Conservation (phyloP, 2,113 vertebrate genomes). For the Poecile atricapillus region DNA sequence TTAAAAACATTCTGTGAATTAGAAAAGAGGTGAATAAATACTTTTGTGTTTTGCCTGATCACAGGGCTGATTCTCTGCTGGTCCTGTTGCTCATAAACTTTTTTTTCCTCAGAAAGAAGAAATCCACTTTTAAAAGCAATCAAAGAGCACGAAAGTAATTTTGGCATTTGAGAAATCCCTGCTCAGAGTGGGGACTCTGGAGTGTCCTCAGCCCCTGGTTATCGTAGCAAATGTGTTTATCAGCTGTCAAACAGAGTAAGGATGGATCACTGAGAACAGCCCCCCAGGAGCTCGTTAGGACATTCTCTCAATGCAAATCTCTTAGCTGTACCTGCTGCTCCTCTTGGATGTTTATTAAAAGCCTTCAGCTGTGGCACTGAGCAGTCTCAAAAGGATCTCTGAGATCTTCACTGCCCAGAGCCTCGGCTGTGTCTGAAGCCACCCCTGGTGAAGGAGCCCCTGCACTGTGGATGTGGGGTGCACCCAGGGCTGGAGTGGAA, state of each 20-base stretch:
- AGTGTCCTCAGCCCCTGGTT: not conserved
- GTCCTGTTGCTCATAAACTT: not conserved
- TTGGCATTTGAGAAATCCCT: not conserved
- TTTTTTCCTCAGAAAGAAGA: not conserved
- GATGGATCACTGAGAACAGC: not conserved
- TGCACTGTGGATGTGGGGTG: not conserved
- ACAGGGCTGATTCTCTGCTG: not conserved
- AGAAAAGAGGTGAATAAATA: not conserved
- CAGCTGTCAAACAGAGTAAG: not conserved
- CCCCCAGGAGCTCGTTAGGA: not conserved
- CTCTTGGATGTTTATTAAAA: not conserved
- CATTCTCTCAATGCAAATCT: not conserved
- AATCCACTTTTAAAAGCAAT: not conserved
- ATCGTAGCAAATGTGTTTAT: not conserved
- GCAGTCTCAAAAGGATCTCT: not conserved
- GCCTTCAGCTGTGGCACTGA: not conserved
- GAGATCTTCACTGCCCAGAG: no score
- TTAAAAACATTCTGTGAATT: not conserved
- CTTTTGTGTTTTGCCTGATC: not conserved
- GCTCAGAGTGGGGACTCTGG: not conserved
- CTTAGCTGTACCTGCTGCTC: rapidly evolving
- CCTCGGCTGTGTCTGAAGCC: not conserved
- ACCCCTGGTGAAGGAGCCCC: not conserved
- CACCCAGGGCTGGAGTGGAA: not conserved
- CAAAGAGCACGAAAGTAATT: not conserved